Conservation (phyloP, 2,888 invertebrate species). For the Lathronympha strigana region DNA sequence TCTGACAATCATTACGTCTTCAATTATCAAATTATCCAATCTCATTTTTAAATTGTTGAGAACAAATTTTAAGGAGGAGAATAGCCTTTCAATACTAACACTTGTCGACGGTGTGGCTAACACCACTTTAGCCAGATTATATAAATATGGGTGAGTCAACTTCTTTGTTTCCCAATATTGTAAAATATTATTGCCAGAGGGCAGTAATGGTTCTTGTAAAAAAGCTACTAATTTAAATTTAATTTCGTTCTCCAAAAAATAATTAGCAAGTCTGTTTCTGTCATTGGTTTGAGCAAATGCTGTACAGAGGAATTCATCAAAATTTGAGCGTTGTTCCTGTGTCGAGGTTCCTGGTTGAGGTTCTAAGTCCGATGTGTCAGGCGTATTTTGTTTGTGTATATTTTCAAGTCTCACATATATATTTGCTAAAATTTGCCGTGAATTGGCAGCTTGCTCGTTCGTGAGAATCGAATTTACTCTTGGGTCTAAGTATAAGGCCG, state of each 20-base stretch:
- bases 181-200: neutral
- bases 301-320: too few relatives aligned
- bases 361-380: too few relatives aligned
- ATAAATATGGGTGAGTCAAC: neutral
- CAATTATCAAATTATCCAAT: neutral
- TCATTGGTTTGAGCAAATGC: too few relatives aligned
- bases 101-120: neutral
- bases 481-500: neutral
- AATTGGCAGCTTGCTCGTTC: neutral
- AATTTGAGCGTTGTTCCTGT: too few relatives aligned
- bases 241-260: neutral
- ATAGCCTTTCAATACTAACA: neutral
- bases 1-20: neutral
- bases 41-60: neutral
- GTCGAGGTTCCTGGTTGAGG: too few relatives aligned
- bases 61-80: slow-evolving; percentile 1
- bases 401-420: too few relatives aligned
- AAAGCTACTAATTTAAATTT: neutral
- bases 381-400: too few relatives aligned
- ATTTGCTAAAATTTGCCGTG: neutral
- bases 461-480: neutral
- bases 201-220: neutral
- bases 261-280: neutral
- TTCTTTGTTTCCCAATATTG: neutral
- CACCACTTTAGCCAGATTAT: neutral